Percentiles rank a stretch among this genome's conserved stretches.
Conservation (phyloP, 2,113 vertebrate species). For the Scomber japonicus region DNA sequence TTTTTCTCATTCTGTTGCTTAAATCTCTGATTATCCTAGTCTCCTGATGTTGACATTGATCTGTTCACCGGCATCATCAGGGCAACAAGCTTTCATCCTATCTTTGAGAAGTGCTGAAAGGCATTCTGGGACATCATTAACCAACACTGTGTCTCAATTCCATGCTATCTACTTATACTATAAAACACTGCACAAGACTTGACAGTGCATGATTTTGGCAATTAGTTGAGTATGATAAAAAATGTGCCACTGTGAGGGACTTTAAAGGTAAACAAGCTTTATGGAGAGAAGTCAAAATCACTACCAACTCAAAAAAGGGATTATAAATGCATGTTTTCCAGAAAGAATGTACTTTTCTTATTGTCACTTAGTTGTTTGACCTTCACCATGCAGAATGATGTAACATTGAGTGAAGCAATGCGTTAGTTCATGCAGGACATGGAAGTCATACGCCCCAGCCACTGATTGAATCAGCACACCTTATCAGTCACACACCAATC, state of each 20-base stretch:
- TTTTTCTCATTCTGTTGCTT: slow-evolving; percentile 37
- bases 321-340: too few relatives aligned
- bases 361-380: too few relatives aligned
- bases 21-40: slow-evolving; percentile 5
- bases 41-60: slow-evolving; percentile 3
- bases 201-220: neutral
- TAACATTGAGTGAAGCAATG: too few relatives aligned
- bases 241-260: neutral
- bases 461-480: too few relatives aligned
- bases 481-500: too few relatives aligned
- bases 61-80: slow-evolving; percentile 6
- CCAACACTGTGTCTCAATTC: neutral
- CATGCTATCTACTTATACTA: neutral
- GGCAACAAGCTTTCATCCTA: slow-evolving; percentile 20
- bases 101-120: slow-evolving; percentile 1
- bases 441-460: too few relatives aligned
- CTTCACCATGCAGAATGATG: too few relatives aligned
- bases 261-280: neutral
- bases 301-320: too few relatives aligned
- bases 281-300: too few relatives aligned
- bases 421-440: too few relatives aligned
- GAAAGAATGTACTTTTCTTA: too few relatives aligned
- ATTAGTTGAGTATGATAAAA: neutral
- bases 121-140: slow-evolving; percentile 16
- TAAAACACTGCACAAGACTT: neutral